Percentiles rank a stretch among this genome's conserved stretches.
Evolutionary conservation across 2,888 invertebrate species (phyloP).

Genomic region (Serripes groenlandicus): DNA sequence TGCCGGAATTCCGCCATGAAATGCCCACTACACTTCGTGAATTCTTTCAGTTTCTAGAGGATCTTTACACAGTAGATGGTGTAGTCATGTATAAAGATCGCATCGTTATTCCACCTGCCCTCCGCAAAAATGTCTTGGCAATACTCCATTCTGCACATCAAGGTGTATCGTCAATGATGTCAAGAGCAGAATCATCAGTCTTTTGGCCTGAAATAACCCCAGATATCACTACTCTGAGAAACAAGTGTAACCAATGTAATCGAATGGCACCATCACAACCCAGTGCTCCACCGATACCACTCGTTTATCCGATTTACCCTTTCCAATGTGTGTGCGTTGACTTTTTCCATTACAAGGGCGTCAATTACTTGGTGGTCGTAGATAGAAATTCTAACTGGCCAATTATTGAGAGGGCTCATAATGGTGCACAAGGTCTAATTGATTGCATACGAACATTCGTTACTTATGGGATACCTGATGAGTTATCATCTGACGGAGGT

Average conservation of each 20-base stretch:
- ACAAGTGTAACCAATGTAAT: not conserved
- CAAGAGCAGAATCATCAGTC: too few species aligned
- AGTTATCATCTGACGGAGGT: too few species aligned
- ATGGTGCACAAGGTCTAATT: too few species aligned
- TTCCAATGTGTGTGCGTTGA: too few species aligned
- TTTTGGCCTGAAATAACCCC: too few species aligned
- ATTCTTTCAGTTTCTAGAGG: conserved; percentile 37
- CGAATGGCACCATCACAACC: conserved; percentile 57
- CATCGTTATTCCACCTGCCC: conserved; percentile 20
- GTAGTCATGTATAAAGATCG: conserved; percentile 14
- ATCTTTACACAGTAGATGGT: conserved; percentile 45
- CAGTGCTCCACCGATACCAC: conserved; percentile 64
- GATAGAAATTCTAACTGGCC: too few species aligned
- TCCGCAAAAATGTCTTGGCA: conserved; percentile 44
- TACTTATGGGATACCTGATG: too few species aligned
- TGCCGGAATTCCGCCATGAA: too few species aligned
- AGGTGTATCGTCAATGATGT: conserved; percentile 55
- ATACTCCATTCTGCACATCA: conserved; percentile 73
- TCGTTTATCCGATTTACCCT: conserved; percentile 56
- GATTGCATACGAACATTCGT: too few species aligned
- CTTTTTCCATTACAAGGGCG: too few species aligned
- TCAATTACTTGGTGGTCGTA: too few species aligned
- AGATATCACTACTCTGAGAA: not conserved
- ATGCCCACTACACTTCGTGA: conserved; percentile 27
- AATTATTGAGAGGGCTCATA: too few species aligned